Percentiles rank a stretch among this genome's conserved stretches.
These are phyloP conservation scores for Drosophila elegans DNA, from an alignment of 1,140 invertebrate species.

Conservation along the genomic window DNA sequence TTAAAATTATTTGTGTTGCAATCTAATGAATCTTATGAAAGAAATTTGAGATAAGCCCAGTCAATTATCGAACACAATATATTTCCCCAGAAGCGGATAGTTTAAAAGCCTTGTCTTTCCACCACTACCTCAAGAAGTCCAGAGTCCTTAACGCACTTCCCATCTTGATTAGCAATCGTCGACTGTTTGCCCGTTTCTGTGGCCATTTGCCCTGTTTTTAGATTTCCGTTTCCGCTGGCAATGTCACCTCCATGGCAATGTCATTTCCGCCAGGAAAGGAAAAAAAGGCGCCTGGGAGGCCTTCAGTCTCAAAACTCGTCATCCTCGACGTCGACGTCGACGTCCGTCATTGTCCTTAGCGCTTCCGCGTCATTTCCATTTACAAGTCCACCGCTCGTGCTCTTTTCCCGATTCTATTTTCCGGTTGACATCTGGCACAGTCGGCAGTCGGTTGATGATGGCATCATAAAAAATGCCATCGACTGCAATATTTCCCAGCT, in stretches of 20 bases:
- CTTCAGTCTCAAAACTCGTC: conserved; percentile 34
- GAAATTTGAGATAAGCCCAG: too few relatives aligned
- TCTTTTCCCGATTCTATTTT: conserved; percentile 32
- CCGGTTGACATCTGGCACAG: conserved; percentile 48
- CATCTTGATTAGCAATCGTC: conserved; percentile 47
- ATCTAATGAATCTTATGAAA: too few relatives aligned
- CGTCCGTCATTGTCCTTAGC: conserved; percentile 53
- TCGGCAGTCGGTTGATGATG: conserved; percentile 34
- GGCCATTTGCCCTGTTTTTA: conserved; percentile 47
- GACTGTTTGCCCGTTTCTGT: conserved; percentile 29
- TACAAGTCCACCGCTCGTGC: conserved; percentile 27
- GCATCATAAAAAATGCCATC: conserved; percentile 49
- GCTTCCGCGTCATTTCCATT: conserved; percentile 58
- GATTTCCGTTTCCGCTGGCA: conserved; percentile 49
- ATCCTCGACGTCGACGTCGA: conserved; percentile 46
- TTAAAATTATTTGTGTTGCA: too few relatives aligned
- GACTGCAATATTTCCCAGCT: conserved; percentile 50
- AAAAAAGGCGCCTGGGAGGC: conserved; percentile 12
- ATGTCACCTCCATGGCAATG: conserved; percentile 52
- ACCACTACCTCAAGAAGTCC: neutral
- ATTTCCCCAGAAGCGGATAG: too few relatives aligned
- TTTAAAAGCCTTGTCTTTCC: too few relatives aligned
- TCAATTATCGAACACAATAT: too few relatives aligned
- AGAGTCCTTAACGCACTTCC: conserved; percentile 15
- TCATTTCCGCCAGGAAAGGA: conserved; percentile 24